phyloP scores from a whole-genome alignment of 2,888 invertebrate species.

The Tanypteryx hageni region DNA sequence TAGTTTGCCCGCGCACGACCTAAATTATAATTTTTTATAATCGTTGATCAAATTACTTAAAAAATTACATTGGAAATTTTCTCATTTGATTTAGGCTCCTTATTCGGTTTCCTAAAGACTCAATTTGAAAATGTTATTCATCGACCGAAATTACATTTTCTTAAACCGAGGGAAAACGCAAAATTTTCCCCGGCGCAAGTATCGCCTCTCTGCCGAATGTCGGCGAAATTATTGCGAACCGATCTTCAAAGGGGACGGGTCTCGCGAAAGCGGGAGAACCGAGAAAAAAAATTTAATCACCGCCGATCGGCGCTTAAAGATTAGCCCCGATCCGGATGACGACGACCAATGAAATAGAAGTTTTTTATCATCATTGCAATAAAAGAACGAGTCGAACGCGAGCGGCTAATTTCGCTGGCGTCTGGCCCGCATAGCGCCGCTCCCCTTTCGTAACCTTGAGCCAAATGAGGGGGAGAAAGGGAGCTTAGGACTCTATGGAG shows the following conservation, averaged over 20 bases:
- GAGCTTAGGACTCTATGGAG: slow-evolving; percentile 5
- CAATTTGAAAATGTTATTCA: no score
- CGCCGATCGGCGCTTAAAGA: not conserved
- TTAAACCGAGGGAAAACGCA: no score
- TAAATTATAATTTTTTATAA: no score
- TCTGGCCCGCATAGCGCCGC: not conserved
- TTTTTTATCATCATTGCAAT: not conserved
- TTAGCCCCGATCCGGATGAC: not conserved
- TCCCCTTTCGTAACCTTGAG: not conserved
- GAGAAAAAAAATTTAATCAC: not conserved
- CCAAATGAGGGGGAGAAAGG: not conserved
- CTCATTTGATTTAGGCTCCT: no score
- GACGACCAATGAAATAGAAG: not conserved
- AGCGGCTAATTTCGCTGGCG: slow-evolving; percentile 19
- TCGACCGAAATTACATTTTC: no score
- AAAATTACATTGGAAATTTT: no score
- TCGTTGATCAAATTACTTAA: no score
- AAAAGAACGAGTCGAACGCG: slow-evolving; percentile 1
- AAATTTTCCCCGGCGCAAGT: no score
- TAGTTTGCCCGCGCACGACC: no score
- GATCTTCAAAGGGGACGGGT: not conserved
- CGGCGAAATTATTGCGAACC: not conserved
- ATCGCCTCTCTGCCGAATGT: no score
- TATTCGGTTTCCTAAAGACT: no score
- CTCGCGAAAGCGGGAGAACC: not conserved